Evolutionary conservation across 2,797 vertebrate species (phyloP), one percentile per base, ranked within the genome.

Genomic region (Platalea minor): DNA sequence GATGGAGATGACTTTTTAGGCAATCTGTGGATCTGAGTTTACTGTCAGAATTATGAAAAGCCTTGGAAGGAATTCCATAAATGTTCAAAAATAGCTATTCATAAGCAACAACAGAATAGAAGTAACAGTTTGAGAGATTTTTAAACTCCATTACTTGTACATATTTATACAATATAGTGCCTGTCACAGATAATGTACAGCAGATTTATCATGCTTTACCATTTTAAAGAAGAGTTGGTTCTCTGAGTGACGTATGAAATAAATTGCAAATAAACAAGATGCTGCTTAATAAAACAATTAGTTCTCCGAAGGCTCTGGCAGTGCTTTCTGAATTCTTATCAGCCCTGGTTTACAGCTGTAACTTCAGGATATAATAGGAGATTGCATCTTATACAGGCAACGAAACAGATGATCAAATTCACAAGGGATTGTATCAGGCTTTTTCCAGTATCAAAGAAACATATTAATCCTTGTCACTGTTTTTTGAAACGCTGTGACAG

Each of bases 391-490:
- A 96, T 93, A 97, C 95, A 97, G 94, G 98, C 97, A 98, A 97
- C 45, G 97, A 98, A 98, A 98, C 98, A 98, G 98, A 98, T 98
- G 98, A 98, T 98, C 97, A 98, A 98, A 98, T 98, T 98, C 98
- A 98, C 98, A 98, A 96, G 98, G 98, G 98, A 98, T 96, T 89
- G 95, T 97, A 97, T 98, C 98, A 97, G 96, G 97, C 97, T 98
- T 98, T 98, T 98, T 98, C 98, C 97, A 98, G 98, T 97, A 98
- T 98, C 97, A 97, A 98, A 97, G 97, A 97, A 98, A 98, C 97
- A 96, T 98, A 98, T 98, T 98, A 98, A 98, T 98, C 98, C 98
- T 97, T 97, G 98, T 98, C 98, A 98, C 97, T 98, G 98, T 98
- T 98, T 98, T 98, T 98, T 98, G 97, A 98, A 98, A 98, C 10